Percentiles rank a stretch among this genome's conserved stretches.
Evolutionary conservation across 2,888 invertebrate genomes (phyloP).

Genomic region (Pristionchus entomophagus): DNA sequence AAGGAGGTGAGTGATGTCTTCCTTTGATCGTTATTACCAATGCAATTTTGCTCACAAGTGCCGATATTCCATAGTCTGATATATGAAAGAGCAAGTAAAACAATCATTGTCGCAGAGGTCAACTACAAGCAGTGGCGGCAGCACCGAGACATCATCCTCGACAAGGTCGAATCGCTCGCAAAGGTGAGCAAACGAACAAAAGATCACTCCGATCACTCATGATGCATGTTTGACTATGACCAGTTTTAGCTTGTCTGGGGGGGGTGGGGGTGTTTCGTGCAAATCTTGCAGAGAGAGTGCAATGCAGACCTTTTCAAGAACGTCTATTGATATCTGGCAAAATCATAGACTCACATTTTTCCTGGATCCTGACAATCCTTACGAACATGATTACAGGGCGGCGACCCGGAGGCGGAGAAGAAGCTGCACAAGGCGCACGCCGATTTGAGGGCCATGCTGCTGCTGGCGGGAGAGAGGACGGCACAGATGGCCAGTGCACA

Average conservation of each 20-base stretch:
- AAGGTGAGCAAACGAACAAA: too few relatives aligned
- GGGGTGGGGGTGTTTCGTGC: too few relatives aligned
- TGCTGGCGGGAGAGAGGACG: conserved; percentile 68
- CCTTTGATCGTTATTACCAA: not conserved
- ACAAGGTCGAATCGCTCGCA: conserved; percentile 58
- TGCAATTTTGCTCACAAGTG: too few relatives aligned
- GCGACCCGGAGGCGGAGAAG: conserved; percentile 54
- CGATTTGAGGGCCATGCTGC: conserved; percentile 81
- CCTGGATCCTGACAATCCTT: too few relatives aligned
- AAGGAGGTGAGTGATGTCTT: conserved; percentile 36
- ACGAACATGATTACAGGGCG: conserved; percentile 52
- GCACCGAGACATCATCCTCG: conserved; percentile 64
- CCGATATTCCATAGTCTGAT: too few relatives aligned
- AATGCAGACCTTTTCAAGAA: too few relatives aligned
- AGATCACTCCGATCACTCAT: too few relatives aligned
- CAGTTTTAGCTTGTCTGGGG: too few relatives aligned
- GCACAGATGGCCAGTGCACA: conserved; percentile 71
- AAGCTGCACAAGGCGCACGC: conserved; percentile 76
- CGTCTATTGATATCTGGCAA: too few relatives aligned
- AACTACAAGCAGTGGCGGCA: conserved; percentile 64
- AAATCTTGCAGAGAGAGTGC: too few relatives aligned
- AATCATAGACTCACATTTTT: too few relatives aligned
- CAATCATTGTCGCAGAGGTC: conserved; percentile 52
- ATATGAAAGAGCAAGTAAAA: not conserved
- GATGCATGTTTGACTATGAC: too few relatives aligned